phyloP scores from a whole-genome alignment of 2,113 vertebrate genomes.

The Gopherus flavomarginatus region DNA sequence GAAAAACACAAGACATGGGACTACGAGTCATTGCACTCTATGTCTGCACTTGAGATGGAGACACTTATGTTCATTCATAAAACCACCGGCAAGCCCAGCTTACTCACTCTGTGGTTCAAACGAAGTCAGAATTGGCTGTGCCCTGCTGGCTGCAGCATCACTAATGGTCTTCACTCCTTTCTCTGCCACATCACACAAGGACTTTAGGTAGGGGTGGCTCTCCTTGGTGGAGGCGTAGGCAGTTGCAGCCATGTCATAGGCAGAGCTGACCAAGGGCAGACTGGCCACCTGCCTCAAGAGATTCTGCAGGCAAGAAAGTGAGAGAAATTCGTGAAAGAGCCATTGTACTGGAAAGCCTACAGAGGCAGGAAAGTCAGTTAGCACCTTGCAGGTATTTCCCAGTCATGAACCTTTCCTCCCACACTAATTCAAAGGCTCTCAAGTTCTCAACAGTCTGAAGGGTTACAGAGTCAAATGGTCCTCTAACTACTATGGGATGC shows the following conservation, averaged over 20 bases:
- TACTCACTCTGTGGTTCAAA: conserved; percentile 88
- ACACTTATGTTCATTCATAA: not conserved
- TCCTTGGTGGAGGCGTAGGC: conserved; percentile 88
- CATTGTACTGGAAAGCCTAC: not conserved
- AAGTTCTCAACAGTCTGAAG: not conserved
- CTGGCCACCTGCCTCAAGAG: conserved; percentile 72
- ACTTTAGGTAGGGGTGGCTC: conserved; percentile 83
- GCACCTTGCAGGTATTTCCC: not conserved
- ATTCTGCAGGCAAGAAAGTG: not conserved
- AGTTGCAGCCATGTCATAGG: conserved; percentile 80
- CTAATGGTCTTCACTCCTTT: conserved; percentile 55
- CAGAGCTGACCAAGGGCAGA: conserved; percentile 86
- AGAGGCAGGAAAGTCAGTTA: not conserved
- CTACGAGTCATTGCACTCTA: not conserved
- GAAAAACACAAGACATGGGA: not conserved
- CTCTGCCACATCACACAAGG: conserved; percentile 85
- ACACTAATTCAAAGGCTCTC: too few relatives aligned
- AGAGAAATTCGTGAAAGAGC: not conserved
- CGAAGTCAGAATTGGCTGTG: conserved; percentile 85
- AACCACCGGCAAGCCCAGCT: not conserved
- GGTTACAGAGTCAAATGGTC: too few relatives aligned
- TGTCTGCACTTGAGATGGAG: not conserved
- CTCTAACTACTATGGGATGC: not conserved
- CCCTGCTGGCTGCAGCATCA: conserved; percentile 72
- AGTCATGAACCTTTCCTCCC: too few relatives aligned